Evolutionary conservation across 2,113 vertebrate species (phyloP).

Genomic region (Alethe diademata): DNA sequence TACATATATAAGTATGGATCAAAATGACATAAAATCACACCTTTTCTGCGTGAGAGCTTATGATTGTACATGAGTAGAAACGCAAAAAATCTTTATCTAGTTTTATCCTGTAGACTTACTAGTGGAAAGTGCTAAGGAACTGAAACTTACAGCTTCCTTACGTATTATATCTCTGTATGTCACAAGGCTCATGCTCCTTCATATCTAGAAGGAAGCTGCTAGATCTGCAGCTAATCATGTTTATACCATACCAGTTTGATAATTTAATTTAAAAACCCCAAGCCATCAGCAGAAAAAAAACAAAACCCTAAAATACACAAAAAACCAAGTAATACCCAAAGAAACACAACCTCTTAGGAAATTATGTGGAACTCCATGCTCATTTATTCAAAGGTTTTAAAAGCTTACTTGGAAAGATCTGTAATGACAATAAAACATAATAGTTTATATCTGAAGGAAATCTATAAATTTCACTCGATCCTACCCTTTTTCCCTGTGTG

Average conservation of each 20-base stretch:
- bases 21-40: not conserved
- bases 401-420: not conserved
- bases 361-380: not conserved
- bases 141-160: not conserved
- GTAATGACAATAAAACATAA: not conserved
- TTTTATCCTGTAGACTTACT: not conserved
- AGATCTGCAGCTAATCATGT: not conserved
- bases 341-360: not conserved
- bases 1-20: not conserved
- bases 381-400: not conserved
- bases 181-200: not conserved
- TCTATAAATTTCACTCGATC: not conserved
- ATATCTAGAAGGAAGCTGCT: not conserved
- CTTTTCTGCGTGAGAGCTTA: not conserved
- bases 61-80: not conserved
- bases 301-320: fast-evolving
- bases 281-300: not conserved
- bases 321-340: not conserved
- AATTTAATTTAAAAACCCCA: not conserved
- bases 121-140: not conserved
- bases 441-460: not conserved
- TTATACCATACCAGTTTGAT: not conserved
- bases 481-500: not conserved
- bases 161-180: not conserved
- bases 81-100: not conserved